Evolutionary conservation across 2,113 vertebrate genomes (phyloP).

Genomic region (Podiceps cristatus): DNA sequence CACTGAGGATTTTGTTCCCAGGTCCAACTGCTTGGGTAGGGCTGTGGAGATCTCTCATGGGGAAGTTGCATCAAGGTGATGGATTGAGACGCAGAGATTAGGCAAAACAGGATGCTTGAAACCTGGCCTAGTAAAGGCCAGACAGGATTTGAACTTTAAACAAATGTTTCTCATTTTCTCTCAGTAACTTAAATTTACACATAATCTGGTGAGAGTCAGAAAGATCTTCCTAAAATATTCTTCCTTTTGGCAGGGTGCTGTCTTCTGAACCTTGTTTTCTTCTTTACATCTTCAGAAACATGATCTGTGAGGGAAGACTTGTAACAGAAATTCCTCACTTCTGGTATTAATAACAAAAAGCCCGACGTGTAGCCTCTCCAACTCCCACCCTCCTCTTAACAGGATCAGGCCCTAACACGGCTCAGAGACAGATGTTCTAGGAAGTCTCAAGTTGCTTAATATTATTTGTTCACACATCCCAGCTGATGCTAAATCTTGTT

Average conservation of each 20-base stretch:
- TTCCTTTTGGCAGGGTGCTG: constrained; percentile 34
- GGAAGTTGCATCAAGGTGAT: constrained; percentile 49
- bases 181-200: constrained; percentile 43
- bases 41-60: neutral
- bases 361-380: neutral
- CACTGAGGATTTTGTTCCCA: neutral
- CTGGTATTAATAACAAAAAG: constrained; percentile 41
- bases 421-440: constrained; percentile 43
- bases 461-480: constrained; percentile 56
- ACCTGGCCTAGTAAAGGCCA: constrained; percentile 35
- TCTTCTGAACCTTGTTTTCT: constrained; percentile 50
- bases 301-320: constrained; percentile 19
- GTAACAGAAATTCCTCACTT: neutral
- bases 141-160: constrained; percentile 59
- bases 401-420: constrained; percentile 25
- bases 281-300: constrained; percentile 37
- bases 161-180: constrained; percentile 61
- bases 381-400: neutral
- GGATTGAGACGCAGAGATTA: neutral
- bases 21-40: neutral
- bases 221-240: constrained; percentile 38
- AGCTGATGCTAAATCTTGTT: constrained; percentile 52
- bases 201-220: constrained; percentile 38
- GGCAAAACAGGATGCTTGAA: constrained; percentile 54
- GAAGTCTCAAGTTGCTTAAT: constrained; percentile 45